A percentile compares a stretch with the other conserved stretches of the same genome.
Conservation (phyloP, 2,113 vertebrate genomes). For the Neodon shergylaensis region DNA sequence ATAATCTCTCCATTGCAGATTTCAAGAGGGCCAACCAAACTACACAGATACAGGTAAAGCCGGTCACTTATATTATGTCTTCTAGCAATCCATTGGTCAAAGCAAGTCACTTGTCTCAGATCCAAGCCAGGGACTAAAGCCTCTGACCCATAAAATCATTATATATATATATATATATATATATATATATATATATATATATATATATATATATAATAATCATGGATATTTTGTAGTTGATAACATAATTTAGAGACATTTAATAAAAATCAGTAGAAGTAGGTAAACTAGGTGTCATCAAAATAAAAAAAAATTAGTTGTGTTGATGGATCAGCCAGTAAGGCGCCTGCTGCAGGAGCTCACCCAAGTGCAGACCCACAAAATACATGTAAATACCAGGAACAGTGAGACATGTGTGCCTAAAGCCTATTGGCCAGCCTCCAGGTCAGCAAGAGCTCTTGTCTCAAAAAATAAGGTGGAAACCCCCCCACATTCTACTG, state of each 20-base stretch:
- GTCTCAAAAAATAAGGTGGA: background rate
- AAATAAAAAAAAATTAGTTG: background rate
- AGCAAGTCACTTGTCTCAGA: constrained; percentile 31
- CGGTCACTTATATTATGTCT: background rate
- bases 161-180: too few species aligned
- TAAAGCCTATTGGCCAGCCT: background rate
- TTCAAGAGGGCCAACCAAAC: constrained; percentile 32
- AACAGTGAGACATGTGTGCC: too few species aligned
- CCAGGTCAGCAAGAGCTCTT: background rate
- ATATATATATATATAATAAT: background rate
- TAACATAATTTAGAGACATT: background rate
- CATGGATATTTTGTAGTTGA: background rate
- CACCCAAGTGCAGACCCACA: background rate
- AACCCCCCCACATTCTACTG: background rate
- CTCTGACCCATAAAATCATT: background rate
- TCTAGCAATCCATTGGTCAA: background rate
- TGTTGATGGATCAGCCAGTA: background rate
- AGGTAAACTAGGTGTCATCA: background rate
- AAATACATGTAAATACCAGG: background rate
- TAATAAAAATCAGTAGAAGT: background rate
- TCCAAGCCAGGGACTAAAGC: background rate
- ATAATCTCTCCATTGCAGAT: background rate
- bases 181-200: too few species aligned
- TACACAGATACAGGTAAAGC: background rate
- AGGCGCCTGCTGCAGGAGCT: background rate